Evolutionary conservation across 2,797 vertebrate genomes (phyloP).

Genomic region (Tragelaphus oryx): DNA sequence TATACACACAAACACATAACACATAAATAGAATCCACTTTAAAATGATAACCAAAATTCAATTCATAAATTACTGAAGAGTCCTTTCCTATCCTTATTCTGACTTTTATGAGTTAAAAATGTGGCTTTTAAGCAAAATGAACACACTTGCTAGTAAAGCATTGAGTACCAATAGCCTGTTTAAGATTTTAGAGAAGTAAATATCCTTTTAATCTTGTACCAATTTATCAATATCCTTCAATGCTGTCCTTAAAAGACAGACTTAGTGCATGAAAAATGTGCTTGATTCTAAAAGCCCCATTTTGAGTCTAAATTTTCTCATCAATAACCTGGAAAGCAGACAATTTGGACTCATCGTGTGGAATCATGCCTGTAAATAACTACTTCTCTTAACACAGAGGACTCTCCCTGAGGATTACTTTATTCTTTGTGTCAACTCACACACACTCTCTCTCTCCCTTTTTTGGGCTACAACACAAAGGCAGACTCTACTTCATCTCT

Average conservation of each 20-base stretch:
- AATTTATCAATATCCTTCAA: conserved; percentile 74
- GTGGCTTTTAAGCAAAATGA: background rate
- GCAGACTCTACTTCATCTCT: conserved; percentile 63
- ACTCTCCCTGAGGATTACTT: conserved; percentile 64
- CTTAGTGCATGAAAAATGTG: conserved; percentile 70
- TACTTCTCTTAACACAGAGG: conserved; percentile 61
- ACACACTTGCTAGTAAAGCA: conserved; percentile 19
- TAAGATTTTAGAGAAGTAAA: conserved; percentile 67
- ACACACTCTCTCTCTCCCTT: conserved; percentile 44
- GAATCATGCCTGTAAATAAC: conserved; percentile 71
- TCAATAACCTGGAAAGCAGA: conserved; percentile 73
- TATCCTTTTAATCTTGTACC: conserved; percentile 64
- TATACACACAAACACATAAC: background rate
- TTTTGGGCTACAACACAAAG: conserved; percentile 66
- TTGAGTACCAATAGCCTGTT: background rate
- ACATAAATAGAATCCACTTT: background rate
- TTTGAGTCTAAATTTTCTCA: conserved; percentile 76
- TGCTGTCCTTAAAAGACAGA: conserved; percentile 73
- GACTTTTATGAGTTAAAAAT: conserved; percentile 9
- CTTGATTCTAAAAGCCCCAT: conserved; percentile 69
- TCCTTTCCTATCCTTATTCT: background rate
- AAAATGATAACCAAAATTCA: background rate
- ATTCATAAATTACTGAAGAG: background rate
- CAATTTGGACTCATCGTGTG: conserved; percentile 55
- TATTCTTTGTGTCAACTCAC: conserved; percentile 22